phyloP scores from a whole-genome alignment of 1,140 invertebrate genomes.

The Drosophila mauritiana region DNA sequence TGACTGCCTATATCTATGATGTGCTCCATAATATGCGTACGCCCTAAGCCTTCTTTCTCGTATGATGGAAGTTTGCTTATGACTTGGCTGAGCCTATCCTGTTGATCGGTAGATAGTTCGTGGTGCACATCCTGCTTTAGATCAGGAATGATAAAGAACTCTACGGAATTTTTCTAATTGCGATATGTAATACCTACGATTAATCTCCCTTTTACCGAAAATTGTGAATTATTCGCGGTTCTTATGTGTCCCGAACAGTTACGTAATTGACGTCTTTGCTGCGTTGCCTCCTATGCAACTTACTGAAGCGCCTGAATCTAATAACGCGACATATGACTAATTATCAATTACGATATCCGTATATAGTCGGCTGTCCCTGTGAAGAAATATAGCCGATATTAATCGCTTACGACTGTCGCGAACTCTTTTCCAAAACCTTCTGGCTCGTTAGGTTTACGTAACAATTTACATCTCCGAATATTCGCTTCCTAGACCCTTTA shows the following conservation, averaged over 20 bases:
- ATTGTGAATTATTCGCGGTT: neutral
- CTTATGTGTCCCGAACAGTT: slow-evolving; percentile 4
- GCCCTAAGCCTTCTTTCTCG: slow-evolving; percentile 8
- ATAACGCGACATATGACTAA: neutral
- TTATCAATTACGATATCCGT: too few relatives aligned
- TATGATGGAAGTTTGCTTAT: neutral
- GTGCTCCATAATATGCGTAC: slow-evolving; percentile 17
- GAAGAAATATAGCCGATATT: neutral
- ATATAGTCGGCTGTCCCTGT: neutral
- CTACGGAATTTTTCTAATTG: neutral
- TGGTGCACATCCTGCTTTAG: neutral
- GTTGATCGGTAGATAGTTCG: neutral
- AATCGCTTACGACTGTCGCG: neutral
- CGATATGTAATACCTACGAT: neutral
- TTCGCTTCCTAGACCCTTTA: neutral
- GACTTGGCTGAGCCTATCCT: neutral
- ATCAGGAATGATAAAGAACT: slow-evolving; percentile 2
- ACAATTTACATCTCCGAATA: neutral
- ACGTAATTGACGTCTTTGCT: neutral
- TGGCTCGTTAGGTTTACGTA: neutral
- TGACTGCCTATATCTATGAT: too few relatives aligned
- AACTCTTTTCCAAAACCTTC: neutral
- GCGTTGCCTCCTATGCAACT: too few relatives aligned
- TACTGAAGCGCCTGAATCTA: neutral
- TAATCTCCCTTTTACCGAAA: neutral